Percentiles rank a stretch among this genome's conserved stretches.
These are phyloP conservation scores for Automeris io DNA, from an alignment of 2,888 invertebrate genomes.

Conservation along the genomic window DNA sequence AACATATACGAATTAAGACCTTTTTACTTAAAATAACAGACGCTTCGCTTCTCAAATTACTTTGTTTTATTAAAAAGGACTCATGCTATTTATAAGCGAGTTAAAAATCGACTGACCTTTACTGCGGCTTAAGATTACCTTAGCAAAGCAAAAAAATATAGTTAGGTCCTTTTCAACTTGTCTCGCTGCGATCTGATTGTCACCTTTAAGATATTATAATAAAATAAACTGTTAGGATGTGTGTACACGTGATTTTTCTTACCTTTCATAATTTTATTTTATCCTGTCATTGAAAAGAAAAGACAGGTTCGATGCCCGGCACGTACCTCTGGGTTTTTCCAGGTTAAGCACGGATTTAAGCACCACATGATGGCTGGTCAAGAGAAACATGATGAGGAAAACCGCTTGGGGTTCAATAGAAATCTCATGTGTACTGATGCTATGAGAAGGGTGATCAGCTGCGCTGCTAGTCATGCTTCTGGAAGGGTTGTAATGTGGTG, in stretches of 20 bases:
- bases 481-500: too few species aligned
- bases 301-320: too few species aligned
- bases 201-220: conserved; percentile 26
- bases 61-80: background rate
- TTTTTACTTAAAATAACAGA: conserved; percentile 27
- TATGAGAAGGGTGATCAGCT: too few species aligned
- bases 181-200: conserved; percentile 25
- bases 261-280: too few species aligned
- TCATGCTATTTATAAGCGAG: background rate
- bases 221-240: conserved; percentile 22
- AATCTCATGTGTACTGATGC: too few species aligned
- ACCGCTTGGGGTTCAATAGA: too few species aligned
- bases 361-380: too few species aligned
- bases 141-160: background rate
- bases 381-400: too few species aligned
- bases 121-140: background rate
- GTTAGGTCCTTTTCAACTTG: conserved; percentile 9
- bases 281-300: too few species aligned
- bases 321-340: too few species aligned
- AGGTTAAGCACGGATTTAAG: too few species aligned
- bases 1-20: conserved; percentile 37
- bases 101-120: background rate
- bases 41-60: conserved; percentile 25
- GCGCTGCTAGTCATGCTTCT: too few species aligned
- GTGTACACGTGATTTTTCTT: conserved; percentile 16